Conservation (phyloP, 2,797 vertebrate genomes). For the Astyanax mexicanus region DNA sequence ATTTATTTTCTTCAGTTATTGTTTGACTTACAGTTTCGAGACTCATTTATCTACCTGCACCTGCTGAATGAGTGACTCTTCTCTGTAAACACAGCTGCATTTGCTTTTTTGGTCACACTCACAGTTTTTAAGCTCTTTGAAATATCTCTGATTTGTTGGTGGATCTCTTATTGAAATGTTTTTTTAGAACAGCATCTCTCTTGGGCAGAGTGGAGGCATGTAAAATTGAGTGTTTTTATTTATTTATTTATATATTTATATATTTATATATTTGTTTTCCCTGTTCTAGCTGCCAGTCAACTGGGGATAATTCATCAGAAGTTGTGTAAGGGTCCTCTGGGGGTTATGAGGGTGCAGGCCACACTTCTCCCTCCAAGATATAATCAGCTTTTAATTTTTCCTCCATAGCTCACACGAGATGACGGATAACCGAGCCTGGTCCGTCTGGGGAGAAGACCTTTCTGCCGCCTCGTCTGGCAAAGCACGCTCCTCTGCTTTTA, state of each 20-base stretch:
- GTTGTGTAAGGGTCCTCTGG: conserved; percentile 47
- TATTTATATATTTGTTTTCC: neutral
- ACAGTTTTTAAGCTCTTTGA: conserved; percentile 48
- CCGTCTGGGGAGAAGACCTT: conserved; percentile 42
- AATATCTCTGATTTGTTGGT: conserved; percentile 52
- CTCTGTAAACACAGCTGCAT: conserved; percentile 1
- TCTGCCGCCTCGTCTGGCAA: conserved; percentile 52
- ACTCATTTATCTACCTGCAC: neutral
- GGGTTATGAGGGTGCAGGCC: conserved; percentile 46
- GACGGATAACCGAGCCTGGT: conserved; percentile 57
- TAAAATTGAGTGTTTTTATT: conserved; percentile 29
- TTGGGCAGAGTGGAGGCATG: conserved; percentile 56
- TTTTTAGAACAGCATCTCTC: conserved; percentile 65
- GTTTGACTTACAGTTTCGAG: too few species aligned
- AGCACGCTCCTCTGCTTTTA: conserved; percentile 12
- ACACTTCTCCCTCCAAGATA: conserved; percentile 72
- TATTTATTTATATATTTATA: too few species aligned
- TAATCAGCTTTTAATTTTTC: conserved; percentile 84
- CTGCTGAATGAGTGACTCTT: neutral
- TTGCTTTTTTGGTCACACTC: neutral
- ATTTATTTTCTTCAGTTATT: too few species aligned
- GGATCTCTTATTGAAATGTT: conserved; percentile 72
- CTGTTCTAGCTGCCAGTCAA: conserved; percentile 60
- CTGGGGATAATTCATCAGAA: conserved; percentile 68
- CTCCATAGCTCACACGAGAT: conserved; percentile 67